Conservation (phyloP, 2,797 vertebrate genomes). For the Petrocephalus sullivani region DNA sequence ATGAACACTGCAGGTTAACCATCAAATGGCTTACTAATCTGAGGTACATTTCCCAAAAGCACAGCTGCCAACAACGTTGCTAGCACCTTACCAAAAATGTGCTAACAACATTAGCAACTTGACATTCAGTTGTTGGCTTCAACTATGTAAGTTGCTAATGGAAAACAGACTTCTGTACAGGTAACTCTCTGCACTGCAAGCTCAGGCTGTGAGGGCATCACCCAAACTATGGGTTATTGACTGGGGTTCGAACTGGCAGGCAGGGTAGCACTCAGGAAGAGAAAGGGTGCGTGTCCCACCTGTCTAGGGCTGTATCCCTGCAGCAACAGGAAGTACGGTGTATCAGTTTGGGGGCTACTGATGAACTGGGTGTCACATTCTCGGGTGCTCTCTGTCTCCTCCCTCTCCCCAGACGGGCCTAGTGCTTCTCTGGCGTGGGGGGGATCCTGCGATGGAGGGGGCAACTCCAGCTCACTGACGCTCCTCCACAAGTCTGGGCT, state of each 20-base stretch:
- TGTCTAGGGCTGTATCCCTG: constrained; percentile 68
- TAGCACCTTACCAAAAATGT: not conserved
- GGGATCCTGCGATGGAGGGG: not conserved
- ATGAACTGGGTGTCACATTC: constrained; percentile 58
- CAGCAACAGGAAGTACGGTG: constrained; percentile 70
- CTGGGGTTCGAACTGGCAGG: not conserved
- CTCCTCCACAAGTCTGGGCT: constrained; percentile 62
- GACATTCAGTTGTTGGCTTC: not conserved
- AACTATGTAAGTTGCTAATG: not conserved
- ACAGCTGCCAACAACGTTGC: not conserved
- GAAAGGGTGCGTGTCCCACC: constrained; percentile 41
- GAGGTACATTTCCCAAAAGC: not conserved
- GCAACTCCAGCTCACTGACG: constrained; percentile 67
- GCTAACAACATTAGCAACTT: not conserved
- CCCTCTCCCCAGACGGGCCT: constrained; percentile 55
- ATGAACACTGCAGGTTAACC: not conserved
- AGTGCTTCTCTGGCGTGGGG: not conserved
- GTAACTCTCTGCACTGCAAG: not conserved
- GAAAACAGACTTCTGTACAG: not conserved
- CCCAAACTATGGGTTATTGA: not conserved
- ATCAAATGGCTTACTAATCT: not conserved
- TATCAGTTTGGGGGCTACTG: constrained; percentile 70
- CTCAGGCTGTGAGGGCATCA: not conserved
- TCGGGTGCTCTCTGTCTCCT: constrained; percentile 70
- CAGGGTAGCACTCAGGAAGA: not conserved